phyloP scores from a whole-genome alignment of 1,140 invertebrate genomes.

The Melipona quadrifasciata region DNA sequence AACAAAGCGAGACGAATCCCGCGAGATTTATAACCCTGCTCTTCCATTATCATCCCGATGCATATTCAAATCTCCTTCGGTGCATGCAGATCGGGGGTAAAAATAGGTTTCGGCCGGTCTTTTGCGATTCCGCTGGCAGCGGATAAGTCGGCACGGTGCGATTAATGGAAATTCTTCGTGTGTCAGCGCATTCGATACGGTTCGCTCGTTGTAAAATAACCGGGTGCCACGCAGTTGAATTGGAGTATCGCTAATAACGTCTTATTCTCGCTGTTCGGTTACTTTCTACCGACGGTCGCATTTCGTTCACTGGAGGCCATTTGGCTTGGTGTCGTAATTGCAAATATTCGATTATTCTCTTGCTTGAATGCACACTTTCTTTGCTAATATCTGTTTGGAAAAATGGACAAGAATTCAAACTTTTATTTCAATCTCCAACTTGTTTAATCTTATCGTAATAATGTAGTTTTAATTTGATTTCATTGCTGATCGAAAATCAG shows the following conservation, averaged over 20 bases:
- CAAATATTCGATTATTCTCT: too few species aligned
- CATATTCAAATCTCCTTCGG: slow-evolving; percentile 35
- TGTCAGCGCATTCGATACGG: neutral
- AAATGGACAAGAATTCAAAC: too few species aligned
- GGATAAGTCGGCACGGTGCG: slow-evolving; percentile 16
- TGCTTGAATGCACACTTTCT: neutral
- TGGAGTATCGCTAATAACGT: slow-evolving; percentile 16
- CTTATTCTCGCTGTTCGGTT: slow-evolving; percentile 2
- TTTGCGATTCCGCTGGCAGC: neutral
- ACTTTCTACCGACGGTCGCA: slow-evolving; percentile 16
- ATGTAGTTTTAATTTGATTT: too few species aligned
- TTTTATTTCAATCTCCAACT: too few species aligned
- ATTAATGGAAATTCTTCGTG: slow-evolving; percentile 37
- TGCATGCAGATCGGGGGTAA: slow-evolving; percentile 30
- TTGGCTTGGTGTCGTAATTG: neutral
- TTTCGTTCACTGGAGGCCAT: slow-evolving; percentile 5
- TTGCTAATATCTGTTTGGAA: too few species aligned
- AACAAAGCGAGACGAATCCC: slow-evolving; percentile 40
- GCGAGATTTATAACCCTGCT: slow-evolving; percentile 28
- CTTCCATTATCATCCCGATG: slow-evolving; percentile 31
- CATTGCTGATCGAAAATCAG: too few species aligned
- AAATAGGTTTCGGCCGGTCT: slow-evolving; percentile 39
- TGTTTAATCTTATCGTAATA: too few species aligned
- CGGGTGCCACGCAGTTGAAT: neutral
- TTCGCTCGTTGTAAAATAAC: neutral